Evolutionary conservation across 2,888 invertebrate genomes (phyloP), one percentile per base, ranked within the genome.

Genomic region (Carabus problematicus): DNA sequence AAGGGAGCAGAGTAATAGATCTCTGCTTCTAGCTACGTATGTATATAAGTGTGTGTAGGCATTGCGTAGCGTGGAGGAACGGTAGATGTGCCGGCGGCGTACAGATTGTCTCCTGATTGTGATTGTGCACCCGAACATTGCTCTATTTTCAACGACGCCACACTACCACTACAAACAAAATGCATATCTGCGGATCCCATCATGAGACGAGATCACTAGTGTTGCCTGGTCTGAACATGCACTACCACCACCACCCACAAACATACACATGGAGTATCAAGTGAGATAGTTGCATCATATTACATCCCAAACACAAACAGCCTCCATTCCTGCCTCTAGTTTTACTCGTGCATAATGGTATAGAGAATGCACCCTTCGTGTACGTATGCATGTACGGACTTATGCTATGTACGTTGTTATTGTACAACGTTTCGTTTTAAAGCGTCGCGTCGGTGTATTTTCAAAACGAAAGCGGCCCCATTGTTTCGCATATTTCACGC

Each of bases 401-500:
- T n/a, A 47, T 42, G 64, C 55, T 64, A 40, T 61, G 29, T 47
- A 39, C 47, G 16, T 61, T 29, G 29, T 29, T 19, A 61, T 61
- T 61, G 19, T 49, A 61, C 61, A 61, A 61, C 39, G 52, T 63
- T 63, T 54, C 63, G 54, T 59, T 59, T 29, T 45, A 18, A 41
- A 63, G 55, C 43, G 66, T 47, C 58, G 55, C 43, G 66, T 47
- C 58, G 63, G 41, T 63, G 41, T 41, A 63, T 63, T 63, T 63
- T 63, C 58, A 63, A 58, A 59, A 55, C 45, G 47, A 58, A 19
- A 59, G 66, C 49, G 49, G 40, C 56, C n/a, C 66, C 58, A 66
- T 66, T 66, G 66, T 66, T 66, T 66, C 42, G 66, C 58, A 66
- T 59, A 66, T 66, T 66, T 66, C 56, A 66, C 66, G 59, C 66